Evolutionary conservation across 1,140 invertebrate species (phyloP).

Genomic region (Sesamia nonagrioides): DNA sequence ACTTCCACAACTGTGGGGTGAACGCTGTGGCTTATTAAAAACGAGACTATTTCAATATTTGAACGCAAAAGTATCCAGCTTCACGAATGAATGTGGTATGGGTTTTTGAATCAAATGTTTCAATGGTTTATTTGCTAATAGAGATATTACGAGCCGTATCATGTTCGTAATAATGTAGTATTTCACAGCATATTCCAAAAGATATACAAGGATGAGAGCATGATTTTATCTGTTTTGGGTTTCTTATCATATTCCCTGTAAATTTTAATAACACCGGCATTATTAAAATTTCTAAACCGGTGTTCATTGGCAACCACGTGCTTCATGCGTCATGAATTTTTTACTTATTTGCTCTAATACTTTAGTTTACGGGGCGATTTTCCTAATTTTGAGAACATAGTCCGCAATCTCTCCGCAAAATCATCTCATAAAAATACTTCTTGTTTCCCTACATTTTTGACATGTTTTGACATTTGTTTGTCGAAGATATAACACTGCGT

Average conservation of each 20-base stretch:
- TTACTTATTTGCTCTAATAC: too few species aligned
- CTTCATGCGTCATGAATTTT: too few species aligned
- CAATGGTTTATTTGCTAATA: neutral
- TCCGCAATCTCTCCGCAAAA: too few species aligned
- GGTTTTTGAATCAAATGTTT: conserved; percentile 8
- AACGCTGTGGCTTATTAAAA: conserved; percentile 29
- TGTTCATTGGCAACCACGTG: too few species aligned
- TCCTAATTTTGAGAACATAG: too few species aligned
- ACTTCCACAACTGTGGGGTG: neutral
- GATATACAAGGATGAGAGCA: neutral
- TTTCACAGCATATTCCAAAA: neutral
- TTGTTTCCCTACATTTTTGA: too few species aligned
- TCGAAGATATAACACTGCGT: too few species aligned
- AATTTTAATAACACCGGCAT: neutral
- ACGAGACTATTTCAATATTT: conserved; percentile 27
- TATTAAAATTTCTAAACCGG: too few species aligned
- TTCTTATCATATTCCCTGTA: neutral
- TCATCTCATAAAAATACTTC: too few species aligned
- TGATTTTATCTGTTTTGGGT: neutral
- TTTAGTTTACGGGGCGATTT: too few species aligned
- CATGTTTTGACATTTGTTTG: too few species aligned
- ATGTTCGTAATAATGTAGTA: conserved; percentile 1
- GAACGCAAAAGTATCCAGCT: conserved; percentile 8
- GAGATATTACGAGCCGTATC: neutral
- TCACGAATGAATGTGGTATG: conserved; percentile 2